Evolutionary conservation across 2,797 vertebrate species (phyloP), one percentile per base, ranked within the genome.

Genomic region (Lepidocolaptes lacrymiger): DNA sequence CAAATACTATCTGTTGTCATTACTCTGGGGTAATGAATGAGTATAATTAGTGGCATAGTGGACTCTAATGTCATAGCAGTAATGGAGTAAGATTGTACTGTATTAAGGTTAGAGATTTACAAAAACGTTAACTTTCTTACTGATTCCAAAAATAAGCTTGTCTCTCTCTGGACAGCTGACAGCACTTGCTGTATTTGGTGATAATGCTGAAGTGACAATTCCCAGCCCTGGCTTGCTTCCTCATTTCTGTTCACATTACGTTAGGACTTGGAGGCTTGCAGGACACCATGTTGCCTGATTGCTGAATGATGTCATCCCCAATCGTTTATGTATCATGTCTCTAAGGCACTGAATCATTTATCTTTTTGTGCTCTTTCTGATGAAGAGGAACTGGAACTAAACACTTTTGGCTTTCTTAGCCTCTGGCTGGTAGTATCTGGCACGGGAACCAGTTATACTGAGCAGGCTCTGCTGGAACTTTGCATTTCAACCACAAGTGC

Each of bases 321-420:
- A 19, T 94, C 52, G 44, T 66, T 63, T 56, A 44, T n/a, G 36
- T 81, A 82, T 90, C 63, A 43, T 89, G 56, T 81, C 87, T 82
- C 80, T 63, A 68, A 46, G 52, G 46, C 80, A 43, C 59, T 71
- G 80, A 91, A 93, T 79, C 6, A 75, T 85, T 95, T 94, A 64
- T 58, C 61, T 90, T 95, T 92, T 89, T 86, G 44, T 89, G 59
- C 59, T 61, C 76, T 87, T 93, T 94, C 59, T 82, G 71, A 39
- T 76, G 48, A 84, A 46, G 69, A 34, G 39, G 39, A 87, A 61
- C 51, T 87, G 80, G 71, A 93, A 87, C 44, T 56, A 92, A 94
- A 71, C 51, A 30, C n/a, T 95, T 89, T 78, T 76, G 78, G 49
- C 67, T 91, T 88, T 76, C 46, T 24, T 79, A 85, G 89, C 84